Percentiles rank a stretch among this genome's conserved stretches.
phyloP scores from a whole-genome alignment of 2,888 invertebrate genomes.

The Pseudococcus viburni region DNA sequence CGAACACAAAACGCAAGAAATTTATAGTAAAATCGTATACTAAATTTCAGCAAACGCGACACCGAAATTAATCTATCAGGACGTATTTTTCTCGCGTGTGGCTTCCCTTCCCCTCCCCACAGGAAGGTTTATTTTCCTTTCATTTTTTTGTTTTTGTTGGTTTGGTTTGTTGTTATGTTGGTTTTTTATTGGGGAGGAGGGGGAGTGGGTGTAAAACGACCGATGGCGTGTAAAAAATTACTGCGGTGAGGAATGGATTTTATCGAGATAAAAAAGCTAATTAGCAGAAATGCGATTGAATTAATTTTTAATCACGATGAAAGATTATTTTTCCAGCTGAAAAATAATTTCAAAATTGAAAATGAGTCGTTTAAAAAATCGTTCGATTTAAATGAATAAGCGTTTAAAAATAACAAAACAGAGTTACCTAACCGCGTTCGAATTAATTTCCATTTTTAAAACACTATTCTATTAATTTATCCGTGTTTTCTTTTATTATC shows the following conservation, averaged over 20 bases:
- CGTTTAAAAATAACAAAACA: too few relatives aligned
- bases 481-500: too few relatives aligned
- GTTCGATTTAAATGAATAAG: too few relatives aligned
- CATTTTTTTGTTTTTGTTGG: neutral
- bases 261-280: too few relatives aligned
- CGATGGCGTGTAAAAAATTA: neutral
- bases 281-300: neutral
- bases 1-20: neutral
- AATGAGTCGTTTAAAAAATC: neutral
- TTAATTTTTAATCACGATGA: neutral
- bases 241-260: too few relatives aligned
- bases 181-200: neutral
- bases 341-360: neutral
- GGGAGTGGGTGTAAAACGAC: neutral
- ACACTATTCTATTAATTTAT: too few relatives aligned
- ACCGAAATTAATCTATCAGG: slow-evolving; percentile 13
- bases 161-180: neutral
- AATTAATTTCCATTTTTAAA: too few relatives aligned
- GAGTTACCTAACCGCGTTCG: too few relatives aligned
- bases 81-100: slow-evolving; percentile 42
- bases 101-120: neutral
- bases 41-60: slow-evolving; percentile 12
- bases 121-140: neutral
- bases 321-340: neutral
- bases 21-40: slow-evolving; percentile 21